phyloP scores from a whole-genome alignment of 2,888 invertebrate genomes.

The Cephus pulcher region DNA sequence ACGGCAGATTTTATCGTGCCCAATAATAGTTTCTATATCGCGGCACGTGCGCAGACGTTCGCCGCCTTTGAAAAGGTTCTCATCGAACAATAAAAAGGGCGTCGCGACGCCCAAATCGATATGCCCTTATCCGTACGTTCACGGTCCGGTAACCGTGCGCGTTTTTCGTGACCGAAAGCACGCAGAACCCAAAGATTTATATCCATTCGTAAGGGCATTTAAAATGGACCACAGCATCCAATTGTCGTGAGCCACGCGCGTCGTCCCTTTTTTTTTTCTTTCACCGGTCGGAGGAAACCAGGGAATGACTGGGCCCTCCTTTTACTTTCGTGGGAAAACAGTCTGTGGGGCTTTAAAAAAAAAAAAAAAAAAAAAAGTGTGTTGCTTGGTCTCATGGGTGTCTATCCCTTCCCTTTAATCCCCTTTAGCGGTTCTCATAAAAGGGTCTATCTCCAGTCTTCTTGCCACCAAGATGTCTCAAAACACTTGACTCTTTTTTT shows the following conservation, averaged over 20 bases:
- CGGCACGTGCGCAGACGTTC: constrained; percentile 18
- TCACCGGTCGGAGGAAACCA: too few species aligned
- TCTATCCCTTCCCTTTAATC: background rate
- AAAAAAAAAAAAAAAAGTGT: background rate
- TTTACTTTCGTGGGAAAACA: background rate
- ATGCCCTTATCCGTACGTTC: constrained; percentile 23
- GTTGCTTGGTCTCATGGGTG: background rate
- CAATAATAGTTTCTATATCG: constrained; percentile 47
- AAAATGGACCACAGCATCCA: background rate
- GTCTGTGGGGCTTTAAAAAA: background rate
- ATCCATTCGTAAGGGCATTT: background rate
- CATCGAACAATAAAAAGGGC: constrained; percentile 19
- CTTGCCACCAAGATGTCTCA: background rate
- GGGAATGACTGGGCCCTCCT: too few species aligned
- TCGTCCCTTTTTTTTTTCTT: background rate
- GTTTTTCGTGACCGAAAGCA: background rate
- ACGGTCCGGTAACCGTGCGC: background rate
- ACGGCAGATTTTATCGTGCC: constrained; percentile 42
- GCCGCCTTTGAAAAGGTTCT: constrained; percentile 32
- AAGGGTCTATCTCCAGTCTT: background rate
- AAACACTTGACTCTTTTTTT: background rate
- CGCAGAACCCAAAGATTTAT: background rate
- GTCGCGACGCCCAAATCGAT: constrained; percentile 29
- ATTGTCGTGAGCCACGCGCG: background rate
- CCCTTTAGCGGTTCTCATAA: background rate